Conservation (phyloP, 1,140 invertebrate species). For the Arion vulgaris region DNA sequence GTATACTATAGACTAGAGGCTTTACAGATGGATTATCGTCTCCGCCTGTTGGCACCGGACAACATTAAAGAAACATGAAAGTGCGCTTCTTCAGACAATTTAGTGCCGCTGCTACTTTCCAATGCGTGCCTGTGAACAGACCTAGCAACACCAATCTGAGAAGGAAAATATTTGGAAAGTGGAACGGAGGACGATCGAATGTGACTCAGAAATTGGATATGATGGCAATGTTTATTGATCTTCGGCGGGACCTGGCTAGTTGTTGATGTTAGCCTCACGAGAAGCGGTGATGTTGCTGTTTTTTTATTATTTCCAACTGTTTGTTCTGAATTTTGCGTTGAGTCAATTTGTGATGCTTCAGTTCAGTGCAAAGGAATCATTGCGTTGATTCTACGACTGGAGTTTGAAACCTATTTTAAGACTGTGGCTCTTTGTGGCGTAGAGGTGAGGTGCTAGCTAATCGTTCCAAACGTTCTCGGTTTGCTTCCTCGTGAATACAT, state of each 20-base stretch:
- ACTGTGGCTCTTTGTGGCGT: too few species aligned
- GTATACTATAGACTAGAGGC: too few species aligned
- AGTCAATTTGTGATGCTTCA: background rate
- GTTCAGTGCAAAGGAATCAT: too few species aligned
- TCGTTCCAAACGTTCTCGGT: too few species aligned
- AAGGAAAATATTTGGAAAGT: background rate
- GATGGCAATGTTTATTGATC: slow-evolving; percentile 9
- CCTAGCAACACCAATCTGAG: background rate
- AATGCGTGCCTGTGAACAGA: background rate
- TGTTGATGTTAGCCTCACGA: background rate
- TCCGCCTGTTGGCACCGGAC: background rate
- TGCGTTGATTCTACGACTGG: too few species aligned
- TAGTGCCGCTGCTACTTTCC: background rate
- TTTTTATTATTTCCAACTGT: background rate
- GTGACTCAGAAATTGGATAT: background rate
- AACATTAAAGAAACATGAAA: background rate
- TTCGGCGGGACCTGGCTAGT: background rate
- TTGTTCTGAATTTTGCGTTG: background rate
- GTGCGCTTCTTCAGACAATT: background rate
- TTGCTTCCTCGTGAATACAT: too few species aligned
- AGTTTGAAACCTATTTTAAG: too few species aligned
- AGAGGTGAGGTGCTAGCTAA: too few species aligned
- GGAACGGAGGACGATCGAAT: background rate
- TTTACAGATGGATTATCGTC: background rate
- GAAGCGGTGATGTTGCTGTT: background rate